Conservation (phyloP, 2,113 vertebrate species). For the Synchiropus splendidus region DNA sequence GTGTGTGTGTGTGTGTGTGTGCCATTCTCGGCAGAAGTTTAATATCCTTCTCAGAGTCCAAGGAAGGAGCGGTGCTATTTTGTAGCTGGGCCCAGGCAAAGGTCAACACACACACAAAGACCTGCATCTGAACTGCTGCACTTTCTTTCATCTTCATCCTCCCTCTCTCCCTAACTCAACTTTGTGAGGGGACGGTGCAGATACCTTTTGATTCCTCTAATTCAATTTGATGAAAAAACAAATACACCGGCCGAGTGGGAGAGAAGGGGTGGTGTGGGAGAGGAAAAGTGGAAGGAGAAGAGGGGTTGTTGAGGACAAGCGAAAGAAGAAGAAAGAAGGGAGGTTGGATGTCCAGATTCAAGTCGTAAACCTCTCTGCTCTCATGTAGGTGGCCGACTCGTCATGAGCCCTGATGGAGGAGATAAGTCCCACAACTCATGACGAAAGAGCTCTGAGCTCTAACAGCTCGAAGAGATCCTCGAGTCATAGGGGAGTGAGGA, state of each 20-base stretch:
- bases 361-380: constrained; percentile 65
- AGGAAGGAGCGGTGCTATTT: constrained; percentile 53
- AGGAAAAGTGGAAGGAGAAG: constrained; percentile 18
- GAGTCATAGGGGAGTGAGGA: too few species aligned
- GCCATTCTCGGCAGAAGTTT: constrained; percentile 32
- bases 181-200: constrained; percentile 57
- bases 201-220: constrained; percentile 74
- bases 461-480: too few species aligned
- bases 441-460: too few species aligned
- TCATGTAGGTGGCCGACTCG: constrained; percentile 61
- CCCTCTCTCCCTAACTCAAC: constrained; percentile 64
- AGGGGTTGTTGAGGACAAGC: constrained; percentile 24
- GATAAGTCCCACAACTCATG: too few species aligned
- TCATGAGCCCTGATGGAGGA: too few species aligned
- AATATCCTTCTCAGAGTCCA: constrained; percentile 55
- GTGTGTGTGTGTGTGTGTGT: constrained; percentile 33
- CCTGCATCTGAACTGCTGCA: constrained; percentile 68
- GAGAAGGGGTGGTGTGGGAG: constrained; percentile 49
- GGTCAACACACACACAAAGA: constrained; percentile 57
- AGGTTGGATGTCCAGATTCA: constrained; percentile 52
- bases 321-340: constrained; percentile 33
- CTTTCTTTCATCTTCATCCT: constrained; percentile 66
- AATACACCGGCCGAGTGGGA: constrained; percentile 59
- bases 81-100: constrained; percentile 52
- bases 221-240: constrained; percentile 75